A percentile compares a stretch with the other conserved stretches of the same genome.
Conservation (phyloP, 1,140 invertebrate species). For the Chlorops oryzae region DNA sequence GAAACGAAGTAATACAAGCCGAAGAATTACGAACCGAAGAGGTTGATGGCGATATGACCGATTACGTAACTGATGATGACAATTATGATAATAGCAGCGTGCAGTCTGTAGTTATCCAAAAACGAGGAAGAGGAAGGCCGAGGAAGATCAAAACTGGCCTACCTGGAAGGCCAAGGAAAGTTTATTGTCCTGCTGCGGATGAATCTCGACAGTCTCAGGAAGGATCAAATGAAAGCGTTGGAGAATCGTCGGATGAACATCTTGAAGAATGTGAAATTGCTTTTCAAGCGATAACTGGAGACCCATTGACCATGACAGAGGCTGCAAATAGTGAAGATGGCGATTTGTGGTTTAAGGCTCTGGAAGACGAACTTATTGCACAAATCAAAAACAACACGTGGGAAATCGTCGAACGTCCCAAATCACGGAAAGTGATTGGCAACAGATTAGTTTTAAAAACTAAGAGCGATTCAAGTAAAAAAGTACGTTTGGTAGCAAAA, state of each 20-base stretch:
- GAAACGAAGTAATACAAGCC: no score
- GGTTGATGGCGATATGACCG: no score
- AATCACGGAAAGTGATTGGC: constrained; percentile 19
- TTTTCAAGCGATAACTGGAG: background rate
- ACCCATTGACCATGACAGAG: background rate
- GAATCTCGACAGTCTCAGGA: no score
- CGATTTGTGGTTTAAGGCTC: constrained; percentile 24
- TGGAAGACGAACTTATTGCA: constrained; percentile 31
- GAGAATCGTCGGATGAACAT: no score
- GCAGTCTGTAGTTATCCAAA: background rate
- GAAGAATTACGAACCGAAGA: no score
- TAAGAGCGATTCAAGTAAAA: constrained; percentile 31
- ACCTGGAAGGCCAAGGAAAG: constrained; percentile 2
- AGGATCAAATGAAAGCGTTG: no score
- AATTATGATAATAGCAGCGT: background rate
- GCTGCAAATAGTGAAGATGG: background rate
- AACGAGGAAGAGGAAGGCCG: background rate
- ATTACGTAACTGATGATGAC: background rate
- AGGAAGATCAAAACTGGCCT: background rate
- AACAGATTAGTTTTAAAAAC: constrained; percentile 37
- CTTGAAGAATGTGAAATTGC: background rate
- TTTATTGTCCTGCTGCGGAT: no score
- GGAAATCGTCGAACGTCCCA: constrained; percentile 29
- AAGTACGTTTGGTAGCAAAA: constrained; percentile 47
- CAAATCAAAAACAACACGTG: constrained; percentile 32